A percentile compares a stretch with the other conserved stretches of the same genome.
Conservation (phyloP, 2,888 invertebrate genomes). For the Caenorhabditis virilis region DNA sequence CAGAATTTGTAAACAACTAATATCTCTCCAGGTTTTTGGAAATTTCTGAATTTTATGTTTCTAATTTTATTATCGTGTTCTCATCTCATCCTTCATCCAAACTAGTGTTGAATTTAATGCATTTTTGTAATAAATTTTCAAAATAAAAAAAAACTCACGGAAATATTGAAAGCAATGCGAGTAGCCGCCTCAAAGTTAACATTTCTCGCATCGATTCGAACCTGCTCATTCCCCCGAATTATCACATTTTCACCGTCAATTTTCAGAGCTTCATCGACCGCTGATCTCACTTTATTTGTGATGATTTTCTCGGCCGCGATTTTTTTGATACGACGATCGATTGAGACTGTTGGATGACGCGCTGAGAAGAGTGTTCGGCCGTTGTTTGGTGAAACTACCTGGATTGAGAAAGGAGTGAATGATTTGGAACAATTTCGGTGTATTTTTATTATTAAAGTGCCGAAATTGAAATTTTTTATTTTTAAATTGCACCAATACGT, state of each 20-base stretch:
- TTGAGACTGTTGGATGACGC: conserved; percentile 60
- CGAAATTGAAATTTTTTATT: too few species aligned
- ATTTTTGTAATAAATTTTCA: neutral
- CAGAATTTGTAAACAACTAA: too few species aligned
- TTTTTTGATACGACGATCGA: conserved; percentile 62
- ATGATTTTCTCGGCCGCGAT: conserved; percentile 33
- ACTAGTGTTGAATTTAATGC: neutral
- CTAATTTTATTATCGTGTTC: too few species aligned
- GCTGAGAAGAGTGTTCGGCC: conserved; percentile 63
- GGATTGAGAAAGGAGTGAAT: conserved; percentile 8
- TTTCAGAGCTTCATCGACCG: conserved; percentile 60
- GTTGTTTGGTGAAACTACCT: conserved; percentile 44
- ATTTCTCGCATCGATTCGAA: conserved; percentile 55
- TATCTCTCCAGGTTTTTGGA: too few species aligned
- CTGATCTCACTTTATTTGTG: conserved; percentile 57
- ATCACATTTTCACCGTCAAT: conserved; percentile 56
- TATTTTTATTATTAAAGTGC: too few species aligned
- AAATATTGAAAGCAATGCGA: conserved; percentile 59
- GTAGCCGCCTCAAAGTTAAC: conserved; percentile 52
- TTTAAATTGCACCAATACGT: too few species aligned
- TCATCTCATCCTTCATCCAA: too few species aligned
- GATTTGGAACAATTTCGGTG: conserved; percentile 2
- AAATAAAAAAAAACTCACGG: conserved; percentile 38
- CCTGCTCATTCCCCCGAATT: conserved; percentile 64
- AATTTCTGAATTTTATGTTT: too few species aligned